These are phyloP conservation scores for Semicossyphus pulcher DNA, from an alignment of 2,113 vertebrate genomes.

Conservation along the genomic window DNA sequence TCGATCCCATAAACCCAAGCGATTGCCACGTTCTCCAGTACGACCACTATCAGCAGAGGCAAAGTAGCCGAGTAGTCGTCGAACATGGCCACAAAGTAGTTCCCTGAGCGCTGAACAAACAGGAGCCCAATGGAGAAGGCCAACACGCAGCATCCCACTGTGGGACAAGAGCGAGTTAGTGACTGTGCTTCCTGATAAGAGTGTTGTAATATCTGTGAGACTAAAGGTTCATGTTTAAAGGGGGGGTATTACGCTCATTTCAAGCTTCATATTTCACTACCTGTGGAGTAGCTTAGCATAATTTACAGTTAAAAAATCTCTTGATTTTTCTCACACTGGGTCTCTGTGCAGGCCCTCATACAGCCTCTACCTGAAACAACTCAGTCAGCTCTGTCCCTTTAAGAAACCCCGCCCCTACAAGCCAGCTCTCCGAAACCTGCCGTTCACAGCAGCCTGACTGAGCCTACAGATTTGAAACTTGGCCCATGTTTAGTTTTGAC, in stretches of 20 bases:
- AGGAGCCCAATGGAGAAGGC: slow-evolving; percentile 94
- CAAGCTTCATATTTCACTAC: too few species aligned
- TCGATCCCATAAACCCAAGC: slow-evolving; percentile 95
- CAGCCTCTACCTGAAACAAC: too few species aligned
- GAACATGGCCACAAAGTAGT: slow-evolving; percentile 98
- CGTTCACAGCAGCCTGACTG: too few species aligned
- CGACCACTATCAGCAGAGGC: slow-evolving; percentile 93
- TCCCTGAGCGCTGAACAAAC: slow-evolving; percentile 97
- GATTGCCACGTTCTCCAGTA: slow-evolving; percentile 94
- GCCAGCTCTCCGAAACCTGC: neutral
- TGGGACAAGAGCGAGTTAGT: slow-evolving; percentile 44
- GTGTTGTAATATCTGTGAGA: neutral
- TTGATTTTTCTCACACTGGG: too few species aligned
- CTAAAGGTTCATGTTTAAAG: neutral
- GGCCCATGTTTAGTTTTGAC: too few species aligned
- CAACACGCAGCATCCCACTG: slow-evolving; percentile 91
- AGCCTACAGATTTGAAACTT: too few species aligned
- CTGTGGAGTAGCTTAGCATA: too few species aligned
- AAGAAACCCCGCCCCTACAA: too few species aligned
- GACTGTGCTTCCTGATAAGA: neutral
- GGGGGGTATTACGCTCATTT: too few species aligned
- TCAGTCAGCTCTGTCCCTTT: too few species aligned
- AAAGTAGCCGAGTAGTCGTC: slow-evolving; percentile 98
- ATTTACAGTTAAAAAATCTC: too few species aligned
- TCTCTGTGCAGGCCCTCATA: too few species aligned